Base-by-base conservation (phyloP, 2,113 vertebrate species). In the Notechis scutatus region DNA sequence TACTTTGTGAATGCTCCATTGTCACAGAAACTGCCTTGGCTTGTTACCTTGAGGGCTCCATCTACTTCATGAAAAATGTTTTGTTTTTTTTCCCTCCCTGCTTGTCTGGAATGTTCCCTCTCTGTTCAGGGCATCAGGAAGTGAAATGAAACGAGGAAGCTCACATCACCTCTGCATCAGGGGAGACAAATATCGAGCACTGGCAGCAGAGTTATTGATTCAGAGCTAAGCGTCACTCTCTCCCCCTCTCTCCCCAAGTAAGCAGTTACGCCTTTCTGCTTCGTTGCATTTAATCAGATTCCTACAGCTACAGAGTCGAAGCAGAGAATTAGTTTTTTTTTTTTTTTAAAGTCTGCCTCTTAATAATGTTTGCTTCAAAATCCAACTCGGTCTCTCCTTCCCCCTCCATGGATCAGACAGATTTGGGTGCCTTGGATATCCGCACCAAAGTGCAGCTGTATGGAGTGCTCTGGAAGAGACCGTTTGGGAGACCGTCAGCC, bases 401-500 rank as follows among this genome's bases (percentile, higher is more conserved):
- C 97, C 97, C 98, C 0, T 99, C 98, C 95, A 98, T 99, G 98
- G 99, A 99, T 96, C 99, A 98, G 94, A 95, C 98, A 0, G 99
- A 99, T 96, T 96, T 98, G 0, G 98, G 99, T 42, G 98, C 97
- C 87, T 94, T 99, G 98, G 99, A 99, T 96, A 98, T 99, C 97
- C 99, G 99, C 98, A 99, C 99, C 96, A 99, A 99, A 96, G 99
- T 99, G 97, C 99, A 99, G 97, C 98, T 99, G 86, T 98, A 99
- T 0, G 99, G 99, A 0, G 98, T 99, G 57, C 98, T 99, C 96
- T 99, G 99, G 99, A 99, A 99, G 96, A 98, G 98, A 97, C 98
- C 99, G 3, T 99, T 99, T 0, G 99, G 98, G 95, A 98, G 98
- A 29, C 98, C 98, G 0, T 99, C 99, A 0, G 98, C 98, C 96